These are phyloP conservation scores for Tipula confusa DNA, from an alignment of 2,888 invertebrate species.

Conservation along the genomic window DNA sequence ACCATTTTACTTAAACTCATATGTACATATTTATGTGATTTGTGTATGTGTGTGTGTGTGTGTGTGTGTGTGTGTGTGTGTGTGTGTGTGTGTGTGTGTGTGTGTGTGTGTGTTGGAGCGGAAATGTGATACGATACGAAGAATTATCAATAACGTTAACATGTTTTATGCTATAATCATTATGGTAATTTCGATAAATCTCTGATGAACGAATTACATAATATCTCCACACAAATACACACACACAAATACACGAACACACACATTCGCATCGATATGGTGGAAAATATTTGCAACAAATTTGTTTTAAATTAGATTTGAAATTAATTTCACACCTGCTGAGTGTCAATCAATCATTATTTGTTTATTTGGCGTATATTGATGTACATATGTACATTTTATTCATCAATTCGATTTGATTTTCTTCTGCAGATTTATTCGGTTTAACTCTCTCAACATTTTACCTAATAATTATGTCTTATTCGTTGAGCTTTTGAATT, in stretches of 20 bases:
- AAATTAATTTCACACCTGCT: slow-evolving; percentile 3
- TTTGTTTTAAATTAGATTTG: background rate
- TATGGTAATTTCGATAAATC: background rate
- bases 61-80: too few species aligned
- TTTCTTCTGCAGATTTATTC: too few species aligned
- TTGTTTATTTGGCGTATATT: background rate
- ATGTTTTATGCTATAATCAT: background rate
- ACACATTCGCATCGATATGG: background rate
- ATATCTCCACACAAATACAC: background rate
- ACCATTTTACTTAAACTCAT: background rate
- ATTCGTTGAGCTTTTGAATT: too few species aligned
- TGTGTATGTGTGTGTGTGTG: too few species aligned
- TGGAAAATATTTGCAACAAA: background rate
- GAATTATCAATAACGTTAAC: background rate
- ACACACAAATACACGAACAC: background rate
- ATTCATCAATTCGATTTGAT: too few species aligned
- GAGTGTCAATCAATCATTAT: background rate
- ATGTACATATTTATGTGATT: too few species aligned
- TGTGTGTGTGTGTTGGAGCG: too few species aligned
- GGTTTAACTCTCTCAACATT: too few species aligned
- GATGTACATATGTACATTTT: too few species aligned
- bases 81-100: too few species aligned
- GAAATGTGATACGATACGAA: background rate
- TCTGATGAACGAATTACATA: background rate
- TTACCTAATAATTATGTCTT: too few species aligned